A percentile compares a stretch with the other conserved stretches of the same genome.
Conservation (phyloP, 2,797 vertebrate genomes). For the Poecilia gillii region DNA sequence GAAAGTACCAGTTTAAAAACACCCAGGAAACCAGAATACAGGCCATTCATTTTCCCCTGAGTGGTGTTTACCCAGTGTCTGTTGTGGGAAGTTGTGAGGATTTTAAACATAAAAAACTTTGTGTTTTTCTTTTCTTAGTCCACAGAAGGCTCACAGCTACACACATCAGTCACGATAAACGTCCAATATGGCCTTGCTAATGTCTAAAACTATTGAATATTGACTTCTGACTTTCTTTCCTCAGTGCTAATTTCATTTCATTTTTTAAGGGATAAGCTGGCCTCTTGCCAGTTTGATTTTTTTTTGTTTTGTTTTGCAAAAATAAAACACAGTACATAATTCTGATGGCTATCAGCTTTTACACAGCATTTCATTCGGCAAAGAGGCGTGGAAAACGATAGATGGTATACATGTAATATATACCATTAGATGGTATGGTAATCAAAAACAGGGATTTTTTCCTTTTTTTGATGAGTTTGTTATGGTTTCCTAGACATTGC, state of each 20-base stretch:
- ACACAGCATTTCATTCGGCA: no score
- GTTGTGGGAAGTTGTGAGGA: slow-evolving; percentile 48
- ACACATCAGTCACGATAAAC: slow-evolving; percentile 26
- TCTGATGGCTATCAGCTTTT: background rate
- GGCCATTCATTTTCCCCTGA: slow-evolving; percentile 47
- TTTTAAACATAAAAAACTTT: slow-evolving; percentile 48
- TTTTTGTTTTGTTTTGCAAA: background rate
- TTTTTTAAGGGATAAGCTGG: slow-evolving; percentile 13
- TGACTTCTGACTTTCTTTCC: slow-evolving; percentile 22
- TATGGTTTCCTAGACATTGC: no score
- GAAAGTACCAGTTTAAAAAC: slow-evolving; percentile 52
- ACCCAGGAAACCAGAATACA: slow-evolving; percentile 53
- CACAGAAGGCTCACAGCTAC: slow-evolving; percentile 16
- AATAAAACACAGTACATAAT: background rate
- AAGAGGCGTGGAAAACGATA: no score
- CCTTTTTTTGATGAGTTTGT: no score
- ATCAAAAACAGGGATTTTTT: no score
- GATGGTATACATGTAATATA: no score
- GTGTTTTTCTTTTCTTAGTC: slow-evolving; percentile 29
- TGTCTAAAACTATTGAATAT: slow-evolving; percentile 32
- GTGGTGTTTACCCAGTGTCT: slow-evolving; percentile 64
- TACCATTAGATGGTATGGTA: no score
- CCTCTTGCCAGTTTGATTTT: background rate
- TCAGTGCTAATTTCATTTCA: slow-evolving; percentile 5
- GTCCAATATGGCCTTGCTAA: slow-evolving; percentile 31